A percentile compares a stretch with the other conserved stretches of the same genome.
phyloP scores from a whole-genome alignment of 2,888 invertebrate genomes.

The Hemaris fuciformis region DNA sequence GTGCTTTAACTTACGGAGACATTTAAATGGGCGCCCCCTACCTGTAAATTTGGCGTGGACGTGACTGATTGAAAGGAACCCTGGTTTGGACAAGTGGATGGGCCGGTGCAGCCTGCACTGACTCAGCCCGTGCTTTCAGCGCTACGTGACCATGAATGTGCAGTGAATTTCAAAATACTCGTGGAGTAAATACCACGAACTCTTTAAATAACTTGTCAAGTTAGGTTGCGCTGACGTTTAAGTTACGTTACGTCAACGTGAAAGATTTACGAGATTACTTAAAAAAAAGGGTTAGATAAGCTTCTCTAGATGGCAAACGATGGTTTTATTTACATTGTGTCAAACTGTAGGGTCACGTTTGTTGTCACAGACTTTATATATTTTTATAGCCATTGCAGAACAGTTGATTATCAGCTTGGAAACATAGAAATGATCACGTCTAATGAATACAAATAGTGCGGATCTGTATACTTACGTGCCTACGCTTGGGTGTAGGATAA shows the following conservation, averaged over 20 bases:
- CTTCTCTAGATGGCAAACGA: not conserved
- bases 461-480: not conserved
- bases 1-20: not conserved
- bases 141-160: constrained; percentile 46
- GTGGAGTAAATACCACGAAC: not conserved
- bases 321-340: not conserved
- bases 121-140: constrained; percentile 27
- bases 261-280: not conserved
- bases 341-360: not conserved
- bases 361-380: not conserved
- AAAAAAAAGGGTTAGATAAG: constrained; percentile 3
- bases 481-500: not conserved
- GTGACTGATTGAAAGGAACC: constrained; percentile 27
- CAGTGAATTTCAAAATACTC: not conserved
- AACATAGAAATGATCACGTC: not conserved
- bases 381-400: not conserved
- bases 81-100: constrained; percentile 21
- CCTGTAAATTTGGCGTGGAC: constrained; percentile 17
- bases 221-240: not conserved
- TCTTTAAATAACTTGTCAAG: constrained; percentile 3
- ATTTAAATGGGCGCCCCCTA: not conserved
- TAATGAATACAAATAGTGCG: not conserved
- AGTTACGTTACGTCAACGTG: not conserved
- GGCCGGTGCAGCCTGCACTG: constrained; percentile 34
- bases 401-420: not conserved